Evolutionary conservation across 2,888 invertebrate genomes (phyloP).

Genomic region (Exephanes ischioxanthus): DNA sequence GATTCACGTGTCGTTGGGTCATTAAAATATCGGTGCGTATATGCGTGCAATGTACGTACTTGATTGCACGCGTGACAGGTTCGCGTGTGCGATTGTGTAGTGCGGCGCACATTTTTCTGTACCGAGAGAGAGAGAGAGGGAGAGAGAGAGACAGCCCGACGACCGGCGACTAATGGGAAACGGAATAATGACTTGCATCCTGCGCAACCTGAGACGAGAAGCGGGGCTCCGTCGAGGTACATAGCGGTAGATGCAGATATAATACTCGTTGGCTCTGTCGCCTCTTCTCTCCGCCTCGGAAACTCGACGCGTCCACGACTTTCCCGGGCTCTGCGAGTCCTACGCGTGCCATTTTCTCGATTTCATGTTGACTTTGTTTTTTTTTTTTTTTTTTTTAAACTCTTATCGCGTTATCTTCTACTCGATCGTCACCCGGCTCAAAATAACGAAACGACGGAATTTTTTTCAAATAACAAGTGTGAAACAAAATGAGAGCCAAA

Average conservation of each 20-base stretch:
- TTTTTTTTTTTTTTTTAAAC: background rate
- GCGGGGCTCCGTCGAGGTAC: conserved; percentile 58
- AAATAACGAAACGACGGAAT: background rate
- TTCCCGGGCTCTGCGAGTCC: conserved; percentile 5
- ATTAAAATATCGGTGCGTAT: conserved; percentile 57
- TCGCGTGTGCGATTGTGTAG: conserved; percentile 48
- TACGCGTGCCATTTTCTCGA: conserved; percentile 16
- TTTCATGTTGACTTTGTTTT: background rate
- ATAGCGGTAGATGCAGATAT: conserved; percentile 30
- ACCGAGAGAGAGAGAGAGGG: conserved; percentile 26
- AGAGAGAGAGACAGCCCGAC: conserved; percentile 50
- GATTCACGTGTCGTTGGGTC: conserved; percentile 69
- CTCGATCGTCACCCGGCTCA: conserved; percentile 10
- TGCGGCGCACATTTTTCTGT: background rate
- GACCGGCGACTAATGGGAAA: conserved; percentile 72
- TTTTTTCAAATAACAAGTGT: background rate
- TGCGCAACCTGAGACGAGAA: conserved; percentile 59
- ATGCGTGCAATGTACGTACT: background rate
- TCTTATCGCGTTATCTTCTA: background rate
- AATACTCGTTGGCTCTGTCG: conserved; percentile 60
- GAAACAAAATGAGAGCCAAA: conserved; percentile 11
- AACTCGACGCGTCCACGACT: conserved; percentile 34
- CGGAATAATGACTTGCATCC: conserved; percentile 75
- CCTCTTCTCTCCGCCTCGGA: conserved; percentile 50
- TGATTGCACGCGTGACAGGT: conserved; percentile 26